phyloP scores from a whole-genome alignment of 2,113 vertebrate genomes.

The Mandrillus leucophaeus region DNA sequence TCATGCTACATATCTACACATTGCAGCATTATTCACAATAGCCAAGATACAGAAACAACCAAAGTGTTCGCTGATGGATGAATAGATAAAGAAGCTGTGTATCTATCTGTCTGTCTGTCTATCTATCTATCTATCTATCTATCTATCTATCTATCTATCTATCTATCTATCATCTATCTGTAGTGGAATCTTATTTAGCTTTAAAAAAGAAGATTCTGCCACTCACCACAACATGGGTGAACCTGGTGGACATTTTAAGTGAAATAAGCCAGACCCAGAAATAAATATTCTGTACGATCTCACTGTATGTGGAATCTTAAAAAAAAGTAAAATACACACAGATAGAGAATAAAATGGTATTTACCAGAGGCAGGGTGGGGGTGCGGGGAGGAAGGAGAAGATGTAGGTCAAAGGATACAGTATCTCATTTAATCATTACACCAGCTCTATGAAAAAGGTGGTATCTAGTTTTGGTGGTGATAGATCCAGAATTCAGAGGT shows the following conservation, averaged over 20 bases:
- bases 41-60: neutral
- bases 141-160: too few relatives aligned
- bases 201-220: neutral
- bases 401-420: neutral
- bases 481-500: neutral
- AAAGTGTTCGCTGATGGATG: neutral
- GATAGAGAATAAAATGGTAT: neutral
- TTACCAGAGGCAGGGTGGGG: neutral
- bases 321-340: neutral
- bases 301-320: neutral
- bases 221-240: neutral
- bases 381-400: neutral
- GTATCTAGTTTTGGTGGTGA: neutral
- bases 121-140: too few relatives aligned
- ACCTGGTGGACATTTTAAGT: neutral
- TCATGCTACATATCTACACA: neutral
- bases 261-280: neutral
- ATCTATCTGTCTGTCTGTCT: fast-evolving
- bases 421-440: neutral
- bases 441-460: neutral
- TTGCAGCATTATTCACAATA: neutral
- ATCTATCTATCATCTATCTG: neutral
- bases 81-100: neutral
- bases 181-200: neutral
- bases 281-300: neutral